Conservation (phyloP, 2,888 invertebrate species). For the Oasisia sp. region DNA sequence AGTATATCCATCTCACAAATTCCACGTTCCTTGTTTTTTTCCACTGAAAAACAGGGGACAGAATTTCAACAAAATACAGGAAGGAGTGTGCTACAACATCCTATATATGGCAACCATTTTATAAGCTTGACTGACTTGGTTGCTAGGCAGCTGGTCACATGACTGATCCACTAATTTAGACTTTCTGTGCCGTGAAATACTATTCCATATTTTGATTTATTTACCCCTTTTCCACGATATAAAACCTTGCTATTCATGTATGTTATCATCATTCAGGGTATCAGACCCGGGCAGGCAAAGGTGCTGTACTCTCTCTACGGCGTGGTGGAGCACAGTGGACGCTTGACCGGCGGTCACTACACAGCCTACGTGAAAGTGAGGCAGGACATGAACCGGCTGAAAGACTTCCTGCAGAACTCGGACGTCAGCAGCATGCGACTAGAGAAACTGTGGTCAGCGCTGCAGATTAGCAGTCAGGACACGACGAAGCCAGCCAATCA, state of each 20-base stretch:
- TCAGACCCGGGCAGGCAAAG: slow-evolving; percentile 71
- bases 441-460: slow-evolving; percentile 24
- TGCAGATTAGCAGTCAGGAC: slow-evolving; percentile 22
- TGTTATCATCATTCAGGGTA: slow-evolving; percentile 51
- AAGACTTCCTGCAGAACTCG: slow-evolving; percentile 35
- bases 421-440: slow-evolving; percentile 24
- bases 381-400: slow-evolving; percentile 23
- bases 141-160: too few relatives aligned
- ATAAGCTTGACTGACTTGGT: too few relatives aligned
- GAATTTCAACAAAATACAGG: too few relatives aligned
- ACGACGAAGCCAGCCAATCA: not conserved
- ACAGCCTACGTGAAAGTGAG: slow-evolving; percentile 92
- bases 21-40: too few relatives aligned
- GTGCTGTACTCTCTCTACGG: slow-evolving; percentile 91
- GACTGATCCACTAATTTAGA: not conserved
- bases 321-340: slow-evolving; percentile 93
- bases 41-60: too few relatives aligned
- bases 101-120: too few relatives aligned
- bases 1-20: too few relatives aligned
- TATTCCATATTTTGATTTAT: not conserved
- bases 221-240: not conserved
- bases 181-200: not conserved
- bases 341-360: slow-evolving; percentile 89
- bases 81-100: too few relatives aligned
- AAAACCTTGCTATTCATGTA: not conserved